phyloP scores from a whole-genome alignment of 2,113 vertebrate genomes.

The Furnarius figulus region DNA sequence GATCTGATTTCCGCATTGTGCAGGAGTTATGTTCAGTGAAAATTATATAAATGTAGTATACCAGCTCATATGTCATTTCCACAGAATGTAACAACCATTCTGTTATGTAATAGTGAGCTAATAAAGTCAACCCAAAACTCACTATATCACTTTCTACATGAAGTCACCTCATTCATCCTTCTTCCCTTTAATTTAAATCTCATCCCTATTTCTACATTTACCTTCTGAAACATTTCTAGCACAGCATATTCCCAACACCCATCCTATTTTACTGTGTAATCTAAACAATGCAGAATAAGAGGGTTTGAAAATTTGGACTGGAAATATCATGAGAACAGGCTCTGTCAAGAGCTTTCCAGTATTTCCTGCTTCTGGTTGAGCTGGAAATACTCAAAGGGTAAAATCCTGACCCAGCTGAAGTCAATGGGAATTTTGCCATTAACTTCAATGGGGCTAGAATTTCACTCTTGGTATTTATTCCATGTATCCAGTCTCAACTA shows the following conservation, averaged over 20 bases:
- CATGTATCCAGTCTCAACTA: slow-evolving; percentile 36
- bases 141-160: slow-evolving; percentile 53
- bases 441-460: slow-evolving; percentile 59
- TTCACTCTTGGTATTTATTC: slow-evolving; percentile 53
- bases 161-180: slow-evolving; percentile 62
- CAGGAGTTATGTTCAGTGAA: slow-evolving; percentile 69
- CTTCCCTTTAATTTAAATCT: slow-evolving; percentile 60
- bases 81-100: slow-evolving; percentile 58
- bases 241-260: slow-evolving; percentile 40
- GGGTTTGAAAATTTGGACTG: slow-evolving; percentile 40
- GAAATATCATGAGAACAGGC: slow-evolving; percentile 55
- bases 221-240: slow-evolving; percentile 33
- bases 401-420: slow-evolving; percentile 47
- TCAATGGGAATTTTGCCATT: slow-evolving; percentile 49
- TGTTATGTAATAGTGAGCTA: slow-evolving; percentile 68
- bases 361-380: slow-evolving; percentile 66
- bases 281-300: slow-evolving; percentile 40
- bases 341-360: slow-evolving; percentile 61
- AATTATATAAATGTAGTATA: slow-evolving; percentile 59
- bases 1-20: slow-evolving; percentile 36
- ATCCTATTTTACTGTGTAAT: slow-evolving; percentile 56
- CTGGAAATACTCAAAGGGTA: slow-evolving; percentile 55
- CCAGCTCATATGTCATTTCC: slow-evolving; percentile 65
- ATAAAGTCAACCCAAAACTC: slow-evolving; percentile 64
- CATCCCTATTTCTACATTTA: slow-evolving; percentile 52